Conservation (phyloP, 2,888 invertebrate genomes). For the Nomada lathburiana region DNA sequence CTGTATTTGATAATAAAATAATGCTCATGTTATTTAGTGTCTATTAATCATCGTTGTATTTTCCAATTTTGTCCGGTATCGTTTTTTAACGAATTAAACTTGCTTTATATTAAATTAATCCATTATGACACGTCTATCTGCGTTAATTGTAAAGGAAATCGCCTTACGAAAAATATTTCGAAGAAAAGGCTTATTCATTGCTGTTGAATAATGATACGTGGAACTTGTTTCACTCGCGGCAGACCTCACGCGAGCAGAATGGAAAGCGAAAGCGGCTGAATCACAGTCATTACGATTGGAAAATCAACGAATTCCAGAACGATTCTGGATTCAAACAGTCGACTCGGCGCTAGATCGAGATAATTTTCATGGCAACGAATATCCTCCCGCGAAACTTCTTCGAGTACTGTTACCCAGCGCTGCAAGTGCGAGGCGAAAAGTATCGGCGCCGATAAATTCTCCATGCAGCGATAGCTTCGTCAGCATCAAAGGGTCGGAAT, state of each 20-base stretch:
- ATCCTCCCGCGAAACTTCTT: neutral
- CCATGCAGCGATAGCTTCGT: conserved; percentile 1
- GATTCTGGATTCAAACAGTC: conserved; percentile 16
- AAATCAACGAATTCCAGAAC: conserved; percentile 4
- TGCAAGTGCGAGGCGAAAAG: neutral
- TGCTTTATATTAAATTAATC: neutral
- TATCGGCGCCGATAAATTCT: neutral
- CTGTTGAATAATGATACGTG: conserved; percentile 18
- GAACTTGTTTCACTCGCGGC: conserved; percentile 20
- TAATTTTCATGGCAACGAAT: conserved; percentile 25
- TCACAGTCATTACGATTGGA: conserved; percentile 19
- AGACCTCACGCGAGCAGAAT: conserved; percentile 6
- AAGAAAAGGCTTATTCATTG: conserved; percentile 20
- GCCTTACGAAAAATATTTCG: neutral
- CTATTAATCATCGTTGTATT: no score
- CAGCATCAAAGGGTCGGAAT: conserved; percentile 3
- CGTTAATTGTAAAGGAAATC: neutral
- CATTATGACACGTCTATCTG: neutral
- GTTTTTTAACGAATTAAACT: no score
- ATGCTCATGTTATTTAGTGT: no score
- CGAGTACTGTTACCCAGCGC: neutral
- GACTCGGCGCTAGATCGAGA: conserved; percentile 14
- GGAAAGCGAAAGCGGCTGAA: conserved; percentile 54
- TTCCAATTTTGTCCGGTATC: no score
- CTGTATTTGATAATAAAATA: no score